Conservation (phyloP, 2,113 vertebrate species). For the Capreolus pygargus region DNA sequence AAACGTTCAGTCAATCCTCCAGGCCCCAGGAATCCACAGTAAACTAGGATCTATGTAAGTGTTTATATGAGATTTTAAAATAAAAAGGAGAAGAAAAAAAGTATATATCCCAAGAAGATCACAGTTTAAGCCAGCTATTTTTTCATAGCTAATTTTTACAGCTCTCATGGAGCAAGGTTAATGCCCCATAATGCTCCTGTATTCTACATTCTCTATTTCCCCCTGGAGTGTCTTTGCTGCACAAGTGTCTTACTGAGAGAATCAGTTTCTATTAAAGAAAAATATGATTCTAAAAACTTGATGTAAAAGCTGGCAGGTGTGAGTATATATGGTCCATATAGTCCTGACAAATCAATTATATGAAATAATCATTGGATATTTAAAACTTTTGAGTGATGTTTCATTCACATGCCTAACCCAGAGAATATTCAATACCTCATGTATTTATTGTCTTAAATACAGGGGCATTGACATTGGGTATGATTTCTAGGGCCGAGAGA, state of each 20-base stretch:
- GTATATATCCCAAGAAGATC: not conserved
- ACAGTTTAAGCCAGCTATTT: not conserved
- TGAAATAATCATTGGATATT: not conserved
- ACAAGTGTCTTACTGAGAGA: not conserved
- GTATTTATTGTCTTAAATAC: not conserved
- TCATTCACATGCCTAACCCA: not conserved
- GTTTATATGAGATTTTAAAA: not conserved
- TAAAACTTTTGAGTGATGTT: not conserved
- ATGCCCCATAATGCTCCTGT: not conserved
- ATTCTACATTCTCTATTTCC: not conserved
- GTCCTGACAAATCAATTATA: not conserved
- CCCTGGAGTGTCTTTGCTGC: not conserved
- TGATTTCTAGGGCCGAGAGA: not conserved
- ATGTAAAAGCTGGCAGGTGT: not conserved
- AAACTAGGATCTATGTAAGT: not conserved
- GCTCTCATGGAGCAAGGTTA: not conserved
- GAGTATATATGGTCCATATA: not conserved
- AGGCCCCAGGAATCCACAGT: not conserved
- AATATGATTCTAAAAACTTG: not conserved
- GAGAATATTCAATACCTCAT: not conserved
- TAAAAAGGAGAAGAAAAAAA: not conserved
- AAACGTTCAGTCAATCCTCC: not conserved
- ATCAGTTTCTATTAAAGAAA: not conserved
- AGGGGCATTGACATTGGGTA: not conserved
- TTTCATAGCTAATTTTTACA: not conserved